These are phyloP conservation scores for Antheraea pernyi DNA, from an alignment of 1,140 invertebrate genomes.

Conservation along the genomic window DNA sequence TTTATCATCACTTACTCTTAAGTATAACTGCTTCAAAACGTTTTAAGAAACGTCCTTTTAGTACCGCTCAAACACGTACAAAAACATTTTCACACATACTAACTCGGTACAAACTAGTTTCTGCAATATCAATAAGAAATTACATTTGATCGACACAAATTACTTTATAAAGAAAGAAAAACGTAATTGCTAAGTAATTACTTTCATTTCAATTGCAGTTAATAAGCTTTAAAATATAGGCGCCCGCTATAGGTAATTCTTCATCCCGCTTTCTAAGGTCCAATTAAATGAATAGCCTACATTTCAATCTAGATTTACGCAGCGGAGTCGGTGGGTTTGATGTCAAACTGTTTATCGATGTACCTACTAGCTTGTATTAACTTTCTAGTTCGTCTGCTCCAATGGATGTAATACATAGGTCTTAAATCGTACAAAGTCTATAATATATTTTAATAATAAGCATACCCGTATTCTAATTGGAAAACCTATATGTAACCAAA, in stretches of 20 bases:
- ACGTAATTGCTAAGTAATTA: not conserved
- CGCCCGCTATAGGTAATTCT: not conserved
- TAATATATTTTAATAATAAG: not conserved
- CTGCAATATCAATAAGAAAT: not conserved
- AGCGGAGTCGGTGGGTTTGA: constrained; percentile 2
- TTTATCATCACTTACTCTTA: not conserved
- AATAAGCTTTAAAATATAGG: not conserved
- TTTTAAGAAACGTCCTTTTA: no score
- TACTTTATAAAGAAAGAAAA: not conserved
- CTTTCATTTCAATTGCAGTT: not conserved
- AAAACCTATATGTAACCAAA: no score
- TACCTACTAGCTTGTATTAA: not conserved
- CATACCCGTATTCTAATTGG: not conserved
- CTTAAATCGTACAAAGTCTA: not conserved
- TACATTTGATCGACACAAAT: not conserved
- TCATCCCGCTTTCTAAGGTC: constrained; percentile 13
- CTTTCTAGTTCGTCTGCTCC: not conserved
- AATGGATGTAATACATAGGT: not conserved
- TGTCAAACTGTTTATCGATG: constrained; percentile 2
- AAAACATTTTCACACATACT: not conserved
- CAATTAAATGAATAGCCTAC: constrained; percentile 15
- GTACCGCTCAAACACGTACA: not conserved
- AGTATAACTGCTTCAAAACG: no score
- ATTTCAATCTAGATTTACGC: constrained; percentile 8
- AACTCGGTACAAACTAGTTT: not conserved